Base-by-base conservation (phyloP, 2,113 vertebrate species). In the Colossoma macropomum region DNA sequence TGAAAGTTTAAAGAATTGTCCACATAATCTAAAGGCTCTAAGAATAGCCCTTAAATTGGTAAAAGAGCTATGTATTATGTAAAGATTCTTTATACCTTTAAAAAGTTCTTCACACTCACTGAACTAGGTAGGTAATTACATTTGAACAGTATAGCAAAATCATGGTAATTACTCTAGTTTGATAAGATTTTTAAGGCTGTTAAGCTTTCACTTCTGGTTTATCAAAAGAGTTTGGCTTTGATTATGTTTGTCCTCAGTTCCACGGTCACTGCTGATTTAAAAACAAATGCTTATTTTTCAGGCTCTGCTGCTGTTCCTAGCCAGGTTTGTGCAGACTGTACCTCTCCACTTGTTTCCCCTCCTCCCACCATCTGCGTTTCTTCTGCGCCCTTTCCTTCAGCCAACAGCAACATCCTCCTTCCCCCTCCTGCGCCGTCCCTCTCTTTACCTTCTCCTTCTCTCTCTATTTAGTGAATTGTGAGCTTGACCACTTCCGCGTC, bases 361-460 rank as follows among this genome's bases (percentile, higher is more conserved):
- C 13, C 69, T 66, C 66, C 72, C 77, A 72, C 79, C 81, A 85
- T 79, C 81, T 77, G 77, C 68, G 72, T 66, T 23, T 27, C 71
- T 63, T 82, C 63, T 25, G 65, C 34, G 30, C n/a, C 2, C 54
- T 52, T 63, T 27, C 10, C 19, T 8, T 69, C 25, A 15, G 68
- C 86, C 87, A 89, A 86, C 79, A 90, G 50, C 75, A 90, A 87
- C 87, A 90, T 85, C 85, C 86, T 70, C 77, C 80, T 81, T 76
- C 73, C 78, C 65, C 63, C 63, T 32, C 50, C 25, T 21, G 3
- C 75, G 13, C 23, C 23, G 54, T 52, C n/a, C 66, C 23, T 41
- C 52, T 69, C 30, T 80, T 59, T 48, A 34, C 77, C 38, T 75
- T 66, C 77, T 32, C 34, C 66, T 81, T 66, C 70, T 71, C 28